These are phyloP conservation scores for Oscarella lobularis DNA, from an alignment of 37 sponge, comb jelly and placozoan species.

Conservation along the genomic window DNA sequence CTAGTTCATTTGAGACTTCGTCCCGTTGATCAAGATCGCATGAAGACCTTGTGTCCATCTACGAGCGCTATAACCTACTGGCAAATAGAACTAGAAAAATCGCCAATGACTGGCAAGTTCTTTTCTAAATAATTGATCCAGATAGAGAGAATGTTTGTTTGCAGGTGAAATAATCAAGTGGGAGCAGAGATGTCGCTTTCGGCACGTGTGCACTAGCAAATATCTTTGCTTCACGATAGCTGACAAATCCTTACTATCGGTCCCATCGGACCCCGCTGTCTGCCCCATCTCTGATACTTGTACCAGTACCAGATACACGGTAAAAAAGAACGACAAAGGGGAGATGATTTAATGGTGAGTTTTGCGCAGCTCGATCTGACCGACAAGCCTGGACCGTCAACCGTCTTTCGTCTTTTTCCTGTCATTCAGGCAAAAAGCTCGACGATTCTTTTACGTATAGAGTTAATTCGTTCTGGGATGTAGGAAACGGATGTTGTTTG, in stretches of 20 bases:
- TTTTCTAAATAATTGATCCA: too few relatives aligned
- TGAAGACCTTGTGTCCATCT: constrained; percentile 16
- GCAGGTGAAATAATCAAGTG: constrained; percentile 34
- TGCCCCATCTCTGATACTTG: too few relatives aligned
- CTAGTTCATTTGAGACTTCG: constrained; percentile 15
- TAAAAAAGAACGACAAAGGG: too few relatives aligned
- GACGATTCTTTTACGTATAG: too few relatives aligned
- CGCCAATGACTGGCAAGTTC: constrained; percentile 38
- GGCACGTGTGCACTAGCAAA: constrained; percentile 49
- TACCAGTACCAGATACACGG: too few relatives aligned
- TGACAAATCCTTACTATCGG: too few relatives aligned
- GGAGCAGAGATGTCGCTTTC: constrained; percentile 57
- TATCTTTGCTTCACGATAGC: too few relatives aligned
- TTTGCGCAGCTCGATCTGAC: too few relatives aligned
- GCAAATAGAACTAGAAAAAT: constrained; percentile 45
- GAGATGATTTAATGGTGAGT: too few relatives aligned
- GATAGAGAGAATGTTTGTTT: not conserved
- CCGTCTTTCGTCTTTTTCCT: constrained; percentile 40
- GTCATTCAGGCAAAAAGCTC: constrained; percentile 39
- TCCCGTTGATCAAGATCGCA: not conserved
- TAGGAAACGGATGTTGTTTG: too few relatives aligned
- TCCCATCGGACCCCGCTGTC: too few relatives aligned
- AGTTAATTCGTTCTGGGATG: too few relatives aligned
- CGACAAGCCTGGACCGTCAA: not conserved
- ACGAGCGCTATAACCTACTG: constrained; percentile 70